Evolutionary conservation across 2,797 vertebrate species (phyloP), one percentile per base, ranked within the genome.

Genomic region (Notolabrus celidotus): DNA sequence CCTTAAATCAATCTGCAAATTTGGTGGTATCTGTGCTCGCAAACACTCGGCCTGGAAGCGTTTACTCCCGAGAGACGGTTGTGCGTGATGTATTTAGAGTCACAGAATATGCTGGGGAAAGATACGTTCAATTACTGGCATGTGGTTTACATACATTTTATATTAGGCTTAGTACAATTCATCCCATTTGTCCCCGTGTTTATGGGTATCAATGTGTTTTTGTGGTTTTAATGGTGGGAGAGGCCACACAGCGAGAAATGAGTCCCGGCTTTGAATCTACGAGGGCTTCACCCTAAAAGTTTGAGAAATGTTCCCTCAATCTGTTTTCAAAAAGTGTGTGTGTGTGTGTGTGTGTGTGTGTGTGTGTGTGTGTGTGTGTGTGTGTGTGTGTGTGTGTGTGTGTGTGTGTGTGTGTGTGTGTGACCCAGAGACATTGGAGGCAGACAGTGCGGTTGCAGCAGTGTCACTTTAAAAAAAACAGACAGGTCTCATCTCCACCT

Each of bases 1-100:
- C 86, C 85, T 84, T 92, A 91, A 88, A 89, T 94, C 91, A 90
- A 91, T 92, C 87, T 91, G 84, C 83, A 90, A 90, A 91, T 90
- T 86, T 88, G 20, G 87, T 64, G 89, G 88, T 90, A 89, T 89
- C 71, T 43, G 34, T 77, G 84, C 77, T 54, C 2, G 86, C 89
- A 91, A 89, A 90, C 81, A 86, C 71, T 90, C 64, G 86, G 81
- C 84, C 86, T 83, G 71, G 84, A 74, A 83, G 74, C 77, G 39
- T 80, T 88, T 84, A 84, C 88, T 91, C 84, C 67, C 68, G 2
- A 80, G 67, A 47, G 67, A 72, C 36, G 51, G 57, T 74, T 57
- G 63, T 80, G 67, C 56, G 46, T 58, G 53, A 58, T 80, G 74
- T 56, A 62, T 83, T 89, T 79, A 82, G 52, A 88, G 73, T 80